Percentiles rank a stretch among this genome's conserved stretches.
Conservation (phyloP, 1,140 invertebrate genomes). For the Mya arenaria region DNA sequence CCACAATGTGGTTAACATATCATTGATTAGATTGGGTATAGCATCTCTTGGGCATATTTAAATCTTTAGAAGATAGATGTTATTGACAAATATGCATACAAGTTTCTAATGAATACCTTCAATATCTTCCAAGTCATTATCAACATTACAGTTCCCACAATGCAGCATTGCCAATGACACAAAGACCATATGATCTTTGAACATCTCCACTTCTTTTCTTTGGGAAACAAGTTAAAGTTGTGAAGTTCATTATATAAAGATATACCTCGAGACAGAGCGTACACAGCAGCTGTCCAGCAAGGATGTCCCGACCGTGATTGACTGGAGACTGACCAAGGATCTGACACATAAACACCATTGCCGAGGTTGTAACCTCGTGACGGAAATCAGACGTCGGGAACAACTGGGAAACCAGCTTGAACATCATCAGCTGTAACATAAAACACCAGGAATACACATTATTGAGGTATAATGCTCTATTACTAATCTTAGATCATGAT, state of each 20-base stretch:
- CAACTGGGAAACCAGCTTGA: slow-evolving; percentile 84
- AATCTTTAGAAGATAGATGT: too few relatives aligned
- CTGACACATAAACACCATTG: slow-evolving; percentile 91
- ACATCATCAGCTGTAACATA: slow-evolving; percentile 88
- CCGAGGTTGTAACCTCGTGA: slow-evolving; percentile 92
- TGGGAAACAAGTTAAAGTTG: not conserved
- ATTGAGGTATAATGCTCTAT: too few relatives aligned
- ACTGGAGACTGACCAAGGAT: slow-evolving; percentile 86
- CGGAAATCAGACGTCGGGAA: slow-evolving; percentile 94
- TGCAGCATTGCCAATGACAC: not conserved
- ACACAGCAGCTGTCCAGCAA: slow-evolving; percentile 90
- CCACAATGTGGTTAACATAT: too few relatives aligned
- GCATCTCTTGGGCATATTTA: too few relatives aligned
- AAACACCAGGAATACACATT: too few relatives aligned
- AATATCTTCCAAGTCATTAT: not conserved
- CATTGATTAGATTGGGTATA: too few relatives aligned
- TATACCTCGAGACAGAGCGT: slow-evolving; percentile 88
- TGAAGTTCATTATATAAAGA: not conserved
- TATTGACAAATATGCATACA: too few relatives aligned
- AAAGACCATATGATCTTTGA: not conserved
- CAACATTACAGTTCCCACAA: not conserved
- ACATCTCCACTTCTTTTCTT: not conserved
- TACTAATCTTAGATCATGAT: too few relatives aligned
- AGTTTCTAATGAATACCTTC: not conserved
- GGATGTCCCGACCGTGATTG: slow-evolving; percentile 85